Base-by-base conservation (phyloP, 2,797 vertebrate genomes). In the Enteromius viviparus region DNA sequence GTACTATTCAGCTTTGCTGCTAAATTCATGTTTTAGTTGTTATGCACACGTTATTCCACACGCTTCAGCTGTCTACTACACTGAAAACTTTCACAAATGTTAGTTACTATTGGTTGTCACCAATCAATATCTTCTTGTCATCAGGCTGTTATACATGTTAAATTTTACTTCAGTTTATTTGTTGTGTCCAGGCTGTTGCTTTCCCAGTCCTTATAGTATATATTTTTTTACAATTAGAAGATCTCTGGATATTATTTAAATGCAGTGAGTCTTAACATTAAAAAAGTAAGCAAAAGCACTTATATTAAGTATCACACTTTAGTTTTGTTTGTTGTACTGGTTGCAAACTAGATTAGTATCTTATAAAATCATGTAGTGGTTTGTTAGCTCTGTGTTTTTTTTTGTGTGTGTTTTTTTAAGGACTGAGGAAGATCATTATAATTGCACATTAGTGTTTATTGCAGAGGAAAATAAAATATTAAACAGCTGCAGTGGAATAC, bases 371-470 rank as follows among this genome's bases (percentile, higher is more conserved):
- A 32, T 77, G 29, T 23, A 66, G 10, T 79, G 21, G 40, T 74
- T 66, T 85, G 58, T 81, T 74, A 26, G 58, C 69, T 53, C 34
- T 34, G 3, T 34, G 34, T 34, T 34, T 6, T 5, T 34, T 34
- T 34, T 12, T n/a, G 0, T 70, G 40, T 75, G 29, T 29, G 29
- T 29, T 29, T 29, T 1, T 34, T 64, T 40, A 53, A 45, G 17
- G 32, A 34, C 51, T 40, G 29, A 65, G 49, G 15, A 80, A 42
- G 37, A 69, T 81, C 23, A 58, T 49, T 45, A 51, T 78, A 81
- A 84, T 76, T 85, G 64, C 69, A 26, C 75, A 82, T 86, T 86
- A 84, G 68, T 26, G 66, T 75, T 81, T 68, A 74, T 66, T 66
- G 72, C 26, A 23, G 42, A 58, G 26, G 47, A 78, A 85, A 71